Percentiles rank a stretch among this genome's conserved stretches.
phyloP scores from a whole-genome alignment of 2,888 invertebrate species.

The Pandemis cinnamomeana region DNA sequence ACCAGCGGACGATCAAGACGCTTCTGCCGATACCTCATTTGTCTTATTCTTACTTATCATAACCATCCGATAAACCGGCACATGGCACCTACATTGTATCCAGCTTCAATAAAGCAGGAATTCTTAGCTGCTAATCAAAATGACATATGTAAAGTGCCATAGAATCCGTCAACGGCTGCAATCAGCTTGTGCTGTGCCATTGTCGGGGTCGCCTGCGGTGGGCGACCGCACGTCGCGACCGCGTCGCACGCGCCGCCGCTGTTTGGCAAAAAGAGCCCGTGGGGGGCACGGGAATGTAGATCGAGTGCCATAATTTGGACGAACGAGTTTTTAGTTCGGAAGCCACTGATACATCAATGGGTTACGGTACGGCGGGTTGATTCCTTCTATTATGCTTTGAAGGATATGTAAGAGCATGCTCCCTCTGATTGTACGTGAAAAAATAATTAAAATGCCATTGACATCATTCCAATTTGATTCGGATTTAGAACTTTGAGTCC shows the following conservation, averaged over 20 bases:
- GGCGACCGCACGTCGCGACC: conserved; percentile 42
- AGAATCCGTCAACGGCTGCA: neutral
- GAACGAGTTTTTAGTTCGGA: conserved; percentile 28
- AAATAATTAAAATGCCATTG: neutral
- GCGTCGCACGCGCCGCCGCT: conserved; percentile 37
- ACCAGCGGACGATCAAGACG: no score
- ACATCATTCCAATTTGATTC: neutral
- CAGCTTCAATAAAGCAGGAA: no score
- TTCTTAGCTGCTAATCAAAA: neutral
- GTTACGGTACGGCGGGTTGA: neutral
- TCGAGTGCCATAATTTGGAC: conserved; percentile 39
- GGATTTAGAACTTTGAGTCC: no score
- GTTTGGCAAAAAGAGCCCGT: conserved; percentile 38
- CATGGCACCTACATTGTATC: no score
- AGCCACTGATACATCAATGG: neutral
- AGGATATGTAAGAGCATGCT: neutral
- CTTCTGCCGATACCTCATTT: no score
- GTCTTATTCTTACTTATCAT: no score
- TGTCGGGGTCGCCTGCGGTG: conserved; percentile 34
- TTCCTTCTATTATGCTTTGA: neutral
- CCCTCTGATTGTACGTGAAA: neutral
- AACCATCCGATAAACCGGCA: no score
- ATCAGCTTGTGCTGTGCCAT: conserved; percentile 15
- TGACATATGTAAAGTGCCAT: neutral
- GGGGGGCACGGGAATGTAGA: conserved; percentile 41